phyloP scores from a whole-genome alignment of 2,113 vertebrate genomes.

The Sander vitreus region DNA sequence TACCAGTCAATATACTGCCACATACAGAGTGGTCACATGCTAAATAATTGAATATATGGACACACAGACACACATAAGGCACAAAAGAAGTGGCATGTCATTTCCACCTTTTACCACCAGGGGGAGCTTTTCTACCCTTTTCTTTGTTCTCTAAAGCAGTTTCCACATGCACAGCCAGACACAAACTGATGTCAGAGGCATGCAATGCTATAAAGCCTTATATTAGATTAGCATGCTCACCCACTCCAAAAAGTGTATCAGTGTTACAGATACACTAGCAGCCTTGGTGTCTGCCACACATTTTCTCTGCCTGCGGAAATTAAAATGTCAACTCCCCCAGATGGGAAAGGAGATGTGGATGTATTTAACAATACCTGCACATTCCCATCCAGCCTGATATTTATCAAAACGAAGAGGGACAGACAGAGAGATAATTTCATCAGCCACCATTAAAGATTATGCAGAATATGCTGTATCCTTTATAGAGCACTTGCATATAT shows the following conservation, averaged over 20 bases:
- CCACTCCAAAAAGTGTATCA: slow-evolving; percentile 46
- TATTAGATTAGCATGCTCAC: slow-evolving; percentile 60
- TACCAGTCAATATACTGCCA: slow-evolving; percentile 54
- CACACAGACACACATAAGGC: slow-evolving; percentile 38
- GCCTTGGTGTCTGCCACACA: slow-evolving; percentile 35
- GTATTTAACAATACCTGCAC: slow-evolving; percentile 29
- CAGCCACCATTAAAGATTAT: slow-evolving; percentile 20
- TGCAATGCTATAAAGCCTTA: slow-evolving; percentile 24
- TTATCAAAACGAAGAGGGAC: slow-evolving; percentile 51
- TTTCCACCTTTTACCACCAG: slow-evolving; percentile 62
- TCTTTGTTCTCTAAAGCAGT: slow-evolving; percentile 52
- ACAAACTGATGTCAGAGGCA: slow-evolving; percentile 33
- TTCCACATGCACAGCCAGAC: slow-evolving; percentile 36
- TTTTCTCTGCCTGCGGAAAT: slow-evolving; percentile 64
- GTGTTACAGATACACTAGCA: slow-evolving; percentile 49
- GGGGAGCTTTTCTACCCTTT: slow-evolving; percentile 47
- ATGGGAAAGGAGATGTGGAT: slow-evolving; percentile 34
- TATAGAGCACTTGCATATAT: not conserved
- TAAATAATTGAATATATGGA: slow-evolving; percentile 70
- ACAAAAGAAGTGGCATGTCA: not conserved
- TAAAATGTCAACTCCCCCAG: slow-evolving; percentile 56
- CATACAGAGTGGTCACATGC: slow-evolving; percentile 40
- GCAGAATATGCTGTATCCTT: not conserved
- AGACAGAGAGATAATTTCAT: slow-evolving; percentile 7
- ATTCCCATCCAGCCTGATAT: slow-evolving; percentile 40